A percentile compares a stretch with the other conserved stretches of the same genome.
phyloP scores from a whole-genome alignment of 2,888 invertebrate species.

The Eilema griseolum region DNA sequence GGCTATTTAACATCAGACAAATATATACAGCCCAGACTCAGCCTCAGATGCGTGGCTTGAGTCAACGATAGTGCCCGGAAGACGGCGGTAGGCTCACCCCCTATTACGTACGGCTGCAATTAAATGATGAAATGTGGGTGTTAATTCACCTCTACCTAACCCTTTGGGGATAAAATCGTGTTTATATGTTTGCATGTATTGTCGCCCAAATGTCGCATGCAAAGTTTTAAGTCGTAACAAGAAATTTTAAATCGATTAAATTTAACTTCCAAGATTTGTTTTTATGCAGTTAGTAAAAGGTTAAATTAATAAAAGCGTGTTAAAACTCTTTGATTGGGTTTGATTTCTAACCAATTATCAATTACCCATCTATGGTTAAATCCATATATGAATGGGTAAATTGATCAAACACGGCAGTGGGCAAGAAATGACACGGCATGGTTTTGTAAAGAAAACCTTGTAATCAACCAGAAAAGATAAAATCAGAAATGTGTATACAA shows the following conservation, averaged over 20 bases:
- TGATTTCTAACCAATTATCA: not conserved
- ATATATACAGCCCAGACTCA: too few species aligned
- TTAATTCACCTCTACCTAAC: too few species aligned
- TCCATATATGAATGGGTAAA: not conserved
- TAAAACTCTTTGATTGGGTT: not conserved
- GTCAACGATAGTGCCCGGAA: too few species aligned
- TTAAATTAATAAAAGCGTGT: not conserved
- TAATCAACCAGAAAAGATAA: too few species aligned
- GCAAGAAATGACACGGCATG: not conserved
- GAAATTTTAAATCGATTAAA: not conserved
- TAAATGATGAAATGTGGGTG: too few species aligned
- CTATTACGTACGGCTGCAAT: too few species aligned
- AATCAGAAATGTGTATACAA: too few species aligned
- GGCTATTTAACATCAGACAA: too few species aligned
- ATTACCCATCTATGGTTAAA: constrained; percentile 1
- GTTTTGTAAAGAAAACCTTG: not conserved
- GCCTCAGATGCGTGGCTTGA: too few species aligned
- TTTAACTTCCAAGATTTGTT: not conserved
- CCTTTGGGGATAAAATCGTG: too few species aligned
- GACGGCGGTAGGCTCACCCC: too few species aligned
- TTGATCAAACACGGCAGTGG: not conserved
- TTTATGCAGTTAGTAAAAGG: not conserved
- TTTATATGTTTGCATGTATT: not conserved
- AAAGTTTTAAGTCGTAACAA: not conserved
- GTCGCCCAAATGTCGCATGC: not conserved